A percentile compares a stretch with the other conserved stretches of the same genome.
These are phyloP conservation scores for Listronotus bonariensis DNA, from an alignment of 1,140 invertebrate species.

Conservation along the genomic window DNA sequence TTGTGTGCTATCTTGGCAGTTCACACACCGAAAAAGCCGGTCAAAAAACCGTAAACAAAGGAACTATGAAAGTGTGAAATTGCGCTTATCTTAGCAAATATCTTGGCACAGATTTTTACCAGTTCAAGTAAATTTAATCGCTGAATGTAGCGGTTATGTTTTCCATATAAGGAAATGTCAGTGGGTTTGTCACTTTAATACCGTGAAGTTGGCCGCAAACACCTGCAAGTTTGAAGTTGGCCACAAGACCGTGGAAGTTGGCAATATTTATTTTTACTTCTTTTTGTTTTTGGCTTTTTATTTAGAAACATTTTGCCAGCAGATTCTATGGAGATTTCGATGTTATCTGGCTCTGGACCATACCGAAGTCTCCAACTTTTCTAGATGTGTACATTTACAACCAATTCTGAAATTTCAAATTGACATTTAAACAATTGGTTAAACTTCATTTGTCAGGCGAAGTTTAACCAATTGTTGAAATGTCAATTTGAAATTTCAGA, in stretches of 20 bases:
- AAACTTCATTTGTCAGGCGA: too few species aligned
- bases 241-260: too few species aligned
- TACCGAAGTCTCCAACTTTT: too few species aligned
- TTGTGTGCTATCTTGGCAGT: not conserved
- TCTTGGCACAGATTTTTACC: conserved; percentile 21
- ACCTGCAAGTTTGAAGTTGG: not conserved
- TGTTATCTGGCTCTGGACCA: too few species aligned
- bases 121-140: conserved; percentile 14
- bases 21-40: not conserved
- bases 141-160: conserved; percentile 47
- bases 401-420: too few species aligned
- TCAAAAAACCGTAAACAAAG: conserved; percentile 13
- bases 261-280: not conserved
- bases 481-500: too few species aligned
- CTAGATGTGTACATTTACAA: too few species aligned
- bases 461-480: too few species aligned
- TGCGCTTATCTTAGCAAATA: conserved; percentile 15
- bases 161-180: conserved; percentile 45
- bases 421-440: too few species aligned
- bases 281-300: too few species aligned
- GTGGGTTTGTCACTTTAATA: conserved; percentile 4
- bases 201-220: not conserved
- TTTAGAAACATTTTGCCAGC: too few species aligned
- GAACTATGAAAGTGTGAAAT: conserved; percentile 9
- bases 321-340: too few species aligned